Percentiles rank a stretch among this genome's conserved stretches.
phyloP scores from a whole-genome alignment of 2,888 invertebrate genomes.

The Euclidia mi region DNA sequence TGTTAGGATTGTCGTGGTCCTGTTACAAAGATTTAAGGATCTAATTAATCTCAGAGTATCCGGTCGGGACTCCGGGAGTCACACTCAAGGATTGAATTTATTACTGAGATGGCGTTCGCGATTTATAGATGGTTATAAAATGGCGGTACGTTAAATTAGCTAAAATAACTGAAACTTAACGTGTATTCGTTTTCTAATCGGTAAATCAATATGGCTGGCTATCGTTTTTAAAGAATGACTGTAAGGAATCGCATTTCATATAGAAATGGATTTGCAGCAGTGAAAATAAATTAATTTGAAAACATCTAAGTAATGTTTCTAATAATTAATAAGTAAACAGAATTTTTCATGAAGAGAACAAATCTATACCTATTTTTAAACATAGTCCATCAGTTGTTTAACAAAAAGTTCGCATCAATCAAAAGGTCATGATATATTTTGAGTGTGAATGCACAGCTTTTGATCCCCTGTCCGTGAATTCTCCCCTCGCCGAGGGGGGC shows the following conservation, averaged over 20 bases:
- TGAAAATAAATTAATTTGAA: slow-evolving; percentile 2
- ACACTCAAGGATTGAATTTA: slow-evolving; percentile 53
- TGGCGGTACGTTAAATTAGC: slow-evolving; percentile 8
- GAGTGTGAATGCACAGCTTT: slow-evolving; percentile 68
- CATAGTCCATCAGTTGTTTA: slow-evolving; percentile 35
- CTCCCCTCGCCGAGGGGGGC: slow-evolving; percentile 45
- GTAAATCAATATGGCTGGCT: slow-evolving; percentile 1
- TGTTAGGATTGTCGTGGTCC: slow-evolving; percentile 65
- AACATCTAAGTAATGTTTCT: background rate
- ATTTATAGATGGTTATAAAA: slow-evolving; percentile 31
- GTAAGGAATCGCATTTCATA: background rate
- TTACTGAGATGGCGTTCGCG: slow-evolving; percentile 36
- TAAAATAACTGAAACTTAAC: background rate
- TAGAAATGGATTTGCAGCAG: background rate
- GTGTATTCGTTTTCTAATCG: background rate
- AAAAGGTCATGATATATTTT: slow-evolving; percentile 65
- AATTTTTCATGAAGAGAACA: slow-evolving; percentile 1
- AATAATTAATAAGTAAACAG: slow-evolving; percentile 3
- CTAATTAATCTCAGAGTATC: slow-evolving; percentile 69
- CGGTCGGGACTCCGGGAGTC: slow-evolving; percentile 50
- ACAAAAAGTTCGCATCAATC: slow-evolving; percentile 62
- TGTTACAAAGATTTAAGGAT: slow-evolving; percentile 66
- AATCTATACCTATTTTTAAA: slow-evolving; percentile 40
- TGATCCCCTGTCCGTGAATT: slow-evolving; percentile 62
- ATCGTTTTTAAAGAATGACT: slow-evolving; percentile 1